These are phyloP conservation scores for Eulemur rubriventer DNA, from an alignment of 2,797 vertebrate species.

Conservation along the genomic window DNA sequence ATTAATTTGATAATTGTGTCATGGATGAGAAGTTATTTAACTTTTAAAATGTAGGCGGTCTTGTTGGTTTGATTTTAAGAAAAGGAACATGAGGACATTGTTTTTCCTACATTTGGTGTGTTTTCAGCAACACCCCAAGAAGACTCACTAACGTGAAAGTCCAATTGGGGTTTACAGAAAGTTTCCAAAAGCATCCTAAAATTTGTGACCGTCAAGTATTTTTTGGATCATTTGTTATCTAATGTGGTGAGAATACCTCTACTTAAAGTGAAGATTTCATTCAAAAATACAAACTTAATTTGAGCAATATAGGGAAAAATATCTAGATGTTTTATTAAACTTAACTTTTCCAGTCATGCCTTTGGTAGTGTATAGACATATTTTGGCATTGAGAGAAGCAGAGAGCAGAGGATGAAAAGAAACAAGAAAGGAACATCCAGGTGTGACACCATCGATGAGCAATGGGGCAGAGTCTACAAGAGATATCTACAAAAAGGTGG, in stretches of 20 bases:
- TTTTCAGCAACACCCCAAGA: neutral
- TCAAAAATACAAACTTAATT: slow-evolving; percentile 1
- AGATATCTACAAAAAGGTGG: neutral
- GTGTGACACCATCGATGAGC: neutral
- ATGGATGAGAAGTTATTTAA: neutral
- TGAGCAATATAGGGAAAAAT: neutral
- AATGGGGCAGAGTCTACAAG: neutral
- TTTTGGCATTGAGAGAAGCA: neutral
- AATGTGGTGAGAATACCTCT: neutral
- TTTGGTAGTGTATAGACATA: neutral
- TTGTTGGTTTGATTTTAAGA: neutral
- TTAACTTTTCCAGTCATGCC: neutral
- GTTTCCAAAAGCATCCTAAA: neutral
- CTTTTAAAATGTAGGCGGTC: neutral
- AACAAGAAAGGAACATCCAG: neutral
- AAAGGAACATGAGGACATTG: neutral
- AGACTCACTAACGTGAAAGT: neutral
- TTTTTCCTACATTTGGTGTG: neutral
- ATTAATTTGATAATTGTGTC: neutral
- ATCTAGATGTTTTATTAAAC: neutral
- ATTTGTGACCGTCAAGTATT: neutral
- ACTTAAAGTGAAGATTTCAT: neutral
- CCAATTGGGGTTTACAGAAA: neutral
- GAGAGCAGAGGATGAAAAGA: neutral
- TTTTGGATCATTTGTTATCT: neutral